Percentiles rank a stretch among this genome's conserved stretches.
These are phyloP conservation scores for Nothobranchius kuhntae DNA, from an alignment of 2,113 vertebrate species.

Conservation along the genomic window DNA sequence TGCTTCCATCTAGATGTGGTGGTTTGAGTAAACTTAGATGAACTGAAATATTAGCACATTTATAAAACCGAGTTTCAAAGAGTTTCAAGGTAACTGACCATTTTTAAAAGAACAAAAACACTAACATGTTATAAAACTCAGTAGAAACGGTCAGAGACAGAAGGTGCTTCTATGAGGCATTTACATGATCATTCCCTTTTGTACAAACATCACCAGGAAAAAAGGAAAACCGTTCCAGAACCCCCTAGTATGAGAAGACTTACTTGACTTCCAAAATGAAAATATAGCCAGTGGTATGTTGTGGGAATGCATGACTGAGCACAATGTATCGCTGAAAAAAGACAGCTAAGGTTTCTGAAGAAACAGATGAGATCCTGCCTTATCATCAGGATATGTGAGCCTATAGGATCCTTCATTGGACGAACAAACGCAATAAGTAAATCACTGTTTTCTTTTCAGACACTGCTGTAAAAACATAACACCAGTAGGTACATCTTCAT, in stretches of 20 bases:
- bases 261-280: not conserved
- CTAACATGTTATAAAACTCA: not conserved
- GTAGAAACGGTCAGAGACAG: not conserved
- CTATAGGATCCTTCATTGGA: too few species aligned
- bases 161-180: not conserved
- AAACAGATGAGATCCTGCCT: not conserved
- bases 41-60: not conserved
- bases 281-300: not conserved
- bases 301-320: conserved; percentile 19
- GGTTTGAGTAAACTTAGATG: too few species aligned
- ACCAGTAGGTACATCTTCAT: not conserved
- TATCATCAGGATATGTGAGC: too few species aligned
- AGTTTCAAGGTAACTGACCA: not conserved
- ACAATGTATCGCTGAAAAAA: not conserved
- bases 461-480: too few species aligned
- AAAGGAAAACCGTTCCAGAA: not conserved
- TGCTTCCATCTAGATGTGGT: not conserved
- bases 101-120: not conserved
- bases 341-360: not conserved
- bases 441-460: too few species aligned
- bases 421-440: too few species aligned
- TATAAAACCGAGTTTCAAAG: not conserved
- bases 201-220: not conserved
- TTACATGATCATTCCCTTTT: not conserved
- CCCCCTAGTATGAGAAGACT: not conserved